A percentile compares a stretch with the other conserved stretches of the same genome.
Conservation (phyloP, 1,140 invertebrate genomes). For the Eumaeus atala region DNA sequence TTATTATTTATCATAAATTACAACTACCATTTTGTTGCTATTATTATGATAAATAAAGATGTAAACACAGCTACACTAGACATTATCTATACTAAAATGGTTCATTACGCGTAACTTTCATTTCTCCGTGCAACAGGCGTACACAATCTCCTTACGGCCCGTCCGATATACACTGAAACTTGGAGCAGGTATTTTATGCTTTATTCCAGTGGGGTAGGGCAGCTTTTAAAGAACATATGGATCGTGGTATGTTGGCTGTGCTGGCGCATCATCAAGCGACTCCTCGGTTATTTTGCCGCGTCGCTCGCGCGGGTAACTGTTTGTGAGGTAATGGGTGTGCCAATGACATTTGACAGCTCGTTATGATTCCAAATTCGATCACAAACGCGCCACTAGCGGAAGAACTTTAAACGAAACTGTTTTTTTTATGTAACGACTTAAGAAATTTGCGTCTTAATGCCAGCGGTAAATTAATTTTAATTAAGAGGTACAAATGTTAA, state of each 20-base stretch:
- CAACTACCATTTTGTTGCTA: no score
- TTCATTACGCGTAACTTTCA: constrained; percentile 49
- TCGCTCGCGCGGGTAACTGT: constrained; percentile 27
- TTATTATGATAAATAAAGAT: constrained; percentile 12
- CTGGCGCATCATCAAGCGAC: constrained; percentile 34
- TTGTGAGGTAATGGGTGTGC: constrained; percentile 34
- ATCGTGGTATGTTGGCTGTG: constrained; percentile 10
- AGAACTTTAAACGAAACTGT: constrained; percentile 11
- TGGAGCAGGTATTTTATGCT: constrained; percentile 3
- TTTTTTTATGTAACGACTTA: neutral
- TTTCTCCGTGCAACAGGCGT: constrained; percentile 50
- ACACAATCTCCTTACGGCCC: constrained; percentile 43
- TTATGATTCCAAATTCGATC: constrained; percentile 23
- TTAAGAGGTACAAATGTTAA: no score
- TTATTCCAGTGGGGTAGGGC: constrained; percentile 21
- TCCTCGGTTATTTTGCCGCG: constrained; percentile 37
- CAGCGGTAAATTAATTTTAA: no score
- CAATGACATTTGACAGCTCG: constrained; percentile 28
- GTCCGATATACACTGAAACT: constrained; percentile 24
- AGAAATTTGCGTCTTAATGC: no score
- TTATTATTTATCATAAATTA: no score
- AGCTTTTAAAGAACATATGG: constrained; percentile 3
- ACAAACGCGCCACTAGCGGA: neutral
- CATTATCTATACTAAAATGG: constrained; percentile 25
- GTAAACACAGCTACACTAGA: constrained; percentile 9